Base-by-base conservation (phyloP, 2,113 vertebrate genomes). In the Carettochelys insculpta region DNA sequence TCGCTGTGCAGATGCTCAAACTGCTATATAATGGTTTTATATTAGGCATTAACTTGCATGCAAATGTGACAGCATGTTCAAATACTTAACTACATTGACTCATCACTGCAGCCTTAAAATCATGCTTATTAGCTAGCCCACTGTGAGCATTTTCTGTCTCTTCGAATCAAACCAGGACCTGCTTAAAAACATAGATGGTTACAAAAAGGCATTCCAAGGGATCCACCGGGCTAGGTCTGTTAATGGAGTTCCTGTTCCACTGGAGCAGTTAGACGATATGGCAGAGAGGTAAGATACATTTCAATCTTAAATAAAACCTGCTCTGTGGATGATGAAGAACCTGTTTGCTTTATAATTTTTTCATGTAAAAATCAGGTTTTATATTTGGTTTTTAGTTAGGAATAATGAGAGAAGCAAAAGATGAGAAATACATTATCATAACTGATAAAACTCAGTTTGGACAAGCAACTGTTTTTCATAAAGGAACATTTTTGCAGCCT, bases 241-340 rank as follows among this genome's bases (percentile, higher is more conserved):
- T 86, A 99, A 99, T n/a, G 99, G 99, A 29, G 98, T 99, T 10
- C 99, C 99, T 6, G 98, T 99, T 82, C 99, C 99, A 52, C 91
- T 98, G 20, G 99, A 99, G n/a, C 99, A 99, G 90, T 98, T 99
- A 90, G 99, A 99, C 81, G 99, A 99, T 95, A 98, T 99, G 98
- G 99, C 99, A 61, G 99, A 99, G 94, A 98, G 99, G 99, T 99
- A 96, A 98, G 97, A 86, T 77, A 16, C 58, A 77, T 89, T 90
- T 85, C 83, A 54, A 75, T 80, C 34, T 91, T 86, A 91, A 90
- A 90, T 53, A 27, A 85, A 92, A 93, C 82, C 43, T 61, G 16
- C 50, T 82, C 45, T 84, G 34, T 87, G 52, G 79, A 87, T 76
- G 89, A 93, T 86, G 25, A 50, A 78, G 53, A 89, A 77, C 58